Evolutionary conservation across 2,113 vertebrate genomes (phyloP).

Genomic region (Nerophis lumbriciformis): DNA sequence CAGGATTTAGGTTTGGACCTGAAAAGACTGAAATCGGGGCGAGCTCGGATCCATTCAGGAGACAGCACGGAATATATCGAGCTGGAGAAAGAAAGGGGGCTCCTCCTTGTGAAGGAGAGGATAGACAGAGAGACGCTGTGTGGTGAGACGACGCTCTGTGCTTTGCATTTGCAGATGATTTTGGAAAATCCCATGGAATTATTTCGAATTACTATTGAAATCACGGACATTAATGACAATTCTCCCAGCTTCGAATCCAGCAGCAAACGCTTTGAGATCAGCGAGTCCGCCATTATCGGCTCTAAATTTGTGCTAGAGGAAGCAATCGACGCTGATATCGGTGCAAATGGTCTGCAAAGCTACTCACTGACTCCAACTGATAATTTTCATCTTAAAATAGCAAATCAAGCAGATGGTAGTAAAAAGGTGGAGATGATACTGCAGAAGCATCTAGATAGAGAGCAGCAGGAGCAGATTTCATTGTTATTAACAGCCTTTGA

Average conservation of each 20-base stretch:
- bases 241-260: conserved; percentile 26
- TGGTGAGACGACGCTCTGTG: conserved; percentile 58
- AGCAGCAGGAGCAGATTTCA: conserved; percentile 26
- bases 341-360: conserved; percentile 66
- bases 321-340: conserved; percentile 71
- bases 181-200: conserved; percentile 72
- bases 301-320: conserved; percentile 65
- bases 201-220: conserved; percentile 58
- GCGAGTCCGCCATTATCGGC: conserved; percentile 38
- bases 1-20: conserved; percentile 67
- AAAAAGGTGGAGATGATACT: conserved; percentile 57
- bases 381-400: conserved; percentile 42
- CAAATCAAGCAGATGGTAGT: conserved; percentile 24
- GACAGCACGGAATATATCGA: conserved; percentile 62
- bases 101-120: conserved; percentile 67
- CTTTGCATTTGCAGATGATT: conserved; percentile 69
- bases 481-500: conserved; percentile 58
- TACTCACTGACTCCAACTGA: conserved; percentile 64
- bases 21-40: conserved; percentile 57
- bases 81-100: conserved; percentile 53
- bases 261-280: conserved; percentile 49
- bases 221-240: conserved; percentile 73
- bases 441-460: conserved; percentile 51
- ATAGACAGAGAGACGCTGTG: conserved; percentile 77
- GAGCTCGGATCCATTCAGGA: conserved; percentile 63